Evolutionary conservation across 2,888 invertebrate genomes (phyloP).

Genomic region (Aleiodes alternator): DNA sequence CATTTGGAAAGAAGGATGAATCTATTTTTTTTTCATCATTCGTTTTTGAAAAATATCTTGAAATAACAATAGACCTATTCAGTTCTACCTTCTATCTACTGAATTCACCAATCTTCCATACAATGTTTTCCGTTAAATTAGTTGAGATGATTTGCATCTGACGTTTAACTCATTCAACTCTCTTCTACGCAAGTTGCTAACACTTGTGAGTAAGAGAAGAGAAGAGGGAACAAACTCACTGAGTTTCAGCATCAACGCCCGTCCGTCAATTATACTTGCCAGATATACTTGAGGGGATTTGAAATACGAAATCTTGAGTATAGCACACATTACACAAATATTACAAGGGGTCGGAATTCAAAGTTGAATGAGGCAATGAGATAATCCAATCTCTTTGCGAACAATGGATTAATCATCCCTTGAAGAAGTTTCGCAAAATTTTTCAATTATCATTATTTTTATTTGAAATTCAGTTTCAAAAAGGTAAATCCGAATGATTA

Average conservation of each 20-base stretch:
- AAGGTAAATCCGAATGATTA: too few species aligned
- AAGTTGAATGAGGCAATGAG: constrained; percentile 14
- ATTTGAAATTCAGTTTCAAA: too few species aligned
- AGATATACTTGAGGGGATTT: constrained; percentile 27
- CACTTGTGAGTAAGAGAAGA: not conserved
- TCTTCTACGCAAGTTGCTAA: constrained; percentile 28
- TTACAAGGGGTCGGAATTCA: constrained; percentile 9
- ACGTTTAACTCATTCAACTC: constrained; percentile 63
- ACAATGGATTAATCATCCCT: too few species aligned
- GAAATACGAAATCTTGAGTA: constrained; percentile 27
- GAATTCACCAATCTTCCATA: not conserved
- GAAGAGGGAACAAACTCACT: constrained; percentile 57
- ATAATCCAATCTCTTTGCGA: constrained; percentile 14
- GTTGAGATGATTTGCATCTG: constrained; percentile 73
- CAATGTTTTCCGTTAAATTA: constrained; percentile 70
- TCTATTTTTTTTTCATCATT: too few species aligned
- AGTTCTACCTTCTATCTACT: not conserved
- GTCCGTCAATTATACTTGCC: constrained; percentile 68
- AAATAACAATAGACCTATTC: not conserved
- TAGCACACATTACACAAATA: constrained; percentile 25
- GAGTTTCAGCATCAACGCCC: constrained; percentile 58
- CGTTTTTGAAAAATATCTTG: not conserved
- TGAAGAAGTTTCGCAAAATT: not conserved
- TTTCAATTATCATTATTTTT: not conserved
- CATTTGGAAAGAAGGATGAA: too few species aligned